Percentiles rank a stretch among this genome's conserved stretches.
Conservation (phyloP, 2,797 vertebrate genomes). For the Rhynchonycteris naso region DNA sequence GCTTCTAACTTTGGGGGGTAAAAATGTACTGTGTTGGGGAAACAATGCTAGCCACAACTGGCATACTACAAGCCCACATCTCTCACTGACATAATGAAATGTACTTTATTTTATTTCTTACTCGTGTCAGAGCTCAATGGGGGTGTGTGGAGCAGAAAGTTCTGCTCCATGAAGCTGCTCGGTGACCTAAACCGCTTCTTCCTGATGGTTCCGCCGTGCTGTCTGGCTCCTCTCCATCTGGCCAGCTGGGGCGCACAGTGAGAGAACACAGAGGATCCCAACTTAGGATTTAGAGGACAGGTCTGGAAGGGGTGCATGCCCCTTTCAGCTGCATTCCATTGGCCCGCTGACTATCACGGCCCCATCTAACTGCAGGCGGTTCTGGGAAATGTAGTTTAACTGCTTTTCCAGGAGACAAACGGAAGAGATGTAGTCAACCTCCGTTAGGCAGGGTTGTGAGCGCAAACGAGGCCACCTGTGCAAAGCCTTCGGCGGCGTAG, state of each 20-base stretch:
- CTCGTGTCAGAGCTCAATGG: rapidly evolving
- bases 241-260: neutral
- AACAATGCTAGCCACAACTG: rapidly evolving
- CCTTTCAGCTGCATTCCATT: neutral
- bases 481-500: neutral
- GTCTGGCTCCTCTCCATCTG: neutral
- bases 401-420: neutral
- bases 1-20: too few species aligned
- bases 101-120: neutral
- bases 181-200: rapidly evolving
- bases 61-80: rapidly evolving
- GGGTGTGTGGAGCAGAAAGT: neutral
- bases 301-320: rapidly evolving
- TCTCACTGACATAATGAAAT: neutral
- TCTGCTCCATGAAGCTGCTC: neutral
- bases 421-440: neutral
- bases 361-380: neutral
- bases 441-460: too few species aligned
- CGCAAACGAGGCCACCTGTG: neutral
- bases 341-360: neutral
- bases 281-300: neutral
- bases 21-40: too few species aligned
- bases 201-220: neutral
- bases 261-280: neutral
- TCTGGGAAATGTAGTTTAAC: neutral